Base-by-base conservation (phyloP, 1,140 invertebrate species). In the Drosophila pandora region DNA sequence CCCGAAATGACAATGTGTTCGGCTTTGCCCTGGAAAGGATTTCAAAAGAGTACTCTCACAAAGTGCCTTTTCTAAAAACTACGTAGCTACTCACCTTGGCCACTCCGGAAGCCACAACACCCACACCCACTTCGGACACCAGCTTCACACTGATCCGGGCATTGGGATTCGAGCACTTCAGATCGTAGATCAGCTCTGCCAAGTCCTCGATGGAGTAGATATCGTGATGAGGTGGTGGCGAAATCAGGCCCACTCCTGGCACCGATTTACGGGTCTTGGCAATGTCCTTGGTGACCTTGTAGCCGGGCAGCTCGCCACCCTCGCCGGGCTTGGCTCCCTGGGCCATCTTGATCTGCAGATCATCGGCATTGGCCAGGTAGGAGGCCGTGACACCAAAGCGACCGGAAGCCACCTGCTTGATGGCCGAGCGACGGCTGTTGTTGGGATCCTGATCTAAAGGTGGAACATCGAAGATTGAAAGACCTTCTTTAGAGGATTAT, bases 171-270 rank as follows among this genome's bases (percentile, higher is more conserved):
- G 98, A 97, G 91, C 97, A 98, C 92, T 99, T 99, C 47, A 99
- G 93, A 93, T 99, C 99, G 90, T 99, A 99, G 90, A 99, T 99
- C 37, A 99, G 93, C 93, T 99, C 97, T 1, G 98, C 97, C 76
- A 99, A 93, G 94, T 99, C 99, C 93, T 99, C 99, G 89, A 99
- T 99, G 34, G 98, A 99, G 93, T 99, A 99, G 92, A 99, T 99
- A 91, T 99, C 98, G 92, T 99, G 99, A 93, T 99, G 99, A 5
- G 99, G 99, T 5, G 99, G 98, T 32, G 99, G 99, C 1, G 98
- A 99, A 90, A 99, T 99, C 1, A 99, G 93, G 53, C 99, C 99
- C n/a, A 99, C 99, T 6, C 98, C 98, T 5, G 98, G 94, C 2
- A 99, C 98, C 0, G 98, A 99, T 92, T 99, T 97, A 52, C 99